Evolutionary conservation across 2,797 vertebrate genomes (phyloP).

Genomic region (Enteromius paludinosus): DNA sequence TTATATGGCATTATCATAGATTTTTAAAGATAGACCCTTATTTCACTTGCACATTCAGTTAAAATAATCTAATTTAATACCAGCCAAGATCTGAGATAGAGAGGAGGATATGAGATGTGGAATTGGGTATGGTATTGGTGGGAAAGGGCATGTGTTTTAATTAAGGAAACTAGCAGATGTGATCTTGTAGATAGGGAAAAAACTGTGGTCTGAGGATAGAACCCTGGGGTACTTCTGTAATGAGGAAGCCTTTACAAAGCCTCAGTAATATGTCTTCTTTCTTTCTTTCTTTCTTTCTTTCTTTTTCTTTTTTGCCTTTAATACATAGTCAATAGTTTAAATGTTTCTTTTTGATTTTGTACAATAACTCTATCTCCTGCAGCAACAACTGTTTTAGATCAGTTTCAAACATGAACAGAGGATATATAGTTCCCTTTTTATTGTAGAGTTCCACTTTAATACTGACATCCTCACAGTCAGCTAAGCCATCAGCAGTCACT

Average conservation of each 20-base stretch:
- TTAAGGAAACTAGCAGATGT: conserved; percentile 20
- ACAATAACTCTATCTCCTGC: too few relatives aligned
- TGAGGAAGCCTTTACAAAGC: neutral
- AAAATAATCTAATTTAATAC: conserved; percentile 29
- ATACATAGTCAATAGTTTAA: too few relatives aligned
- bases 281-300: too few relatives aligned
- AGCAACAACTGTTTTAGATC: too few relatives aligned
- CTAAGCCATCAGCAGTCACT: too few relatives aligned
- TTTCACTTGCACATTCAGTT: conserved; percentile 10
- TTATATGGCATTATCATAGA: neutral
- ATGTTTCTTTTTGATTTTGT: too few relatives aligned
- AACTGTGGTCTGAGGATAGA: neutral
- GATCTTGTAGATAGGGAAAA: neutral
- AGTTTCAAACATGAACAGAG: neutral
- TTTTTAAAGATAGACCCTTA: neutral
- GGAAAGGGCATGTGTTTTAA: conserved; percentile 29
- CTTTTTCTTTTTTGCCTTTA: too few relatives aligned
- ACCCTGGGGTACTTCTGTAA: neutral
- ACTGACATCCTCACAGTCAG: too few relatives aligned
- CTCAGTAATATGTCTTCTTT: neutral
- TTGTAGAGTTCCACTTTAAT: neutral
- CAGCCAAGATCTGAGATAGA: conserved; percentile 7
- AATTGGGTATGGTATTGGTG: neutral
- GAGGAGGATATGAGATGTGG: conserved; percentile 12
- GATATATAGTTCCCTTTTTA: neutral